A percentile compares a stretch with the other conserved stretches of the same genome.
Conservation (phyloP, 1,140 invertebrate species). For the Pemphigus obesinymphae region DNA sequence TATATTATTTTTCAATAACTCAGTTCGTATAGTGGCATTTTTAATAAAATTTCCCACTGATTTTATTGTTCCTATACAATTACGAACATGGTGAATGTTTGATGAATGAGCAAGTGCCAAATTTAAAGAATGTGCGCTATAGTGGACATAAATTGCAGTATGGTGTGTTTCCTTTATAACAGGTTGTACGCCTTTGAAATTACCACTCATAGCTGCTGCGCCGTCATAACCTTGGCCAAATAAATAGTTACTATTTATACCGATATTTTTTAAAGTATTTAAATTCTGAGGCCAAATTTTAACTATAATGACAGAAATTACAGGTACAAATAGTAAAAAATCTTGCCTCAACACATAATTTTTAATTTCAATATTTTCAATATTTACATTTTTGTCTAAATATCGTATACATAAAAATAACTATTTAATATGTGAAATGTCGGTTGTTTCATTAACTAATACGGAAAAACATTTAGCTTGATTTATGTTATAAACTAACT, state of each 20-base stretch:
- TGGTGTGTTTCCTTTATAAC: slow-evolving; percentile 47
- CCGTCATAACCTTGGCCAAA: slow-evolving; percentile 48
- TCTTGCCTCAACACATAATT: slow-evolving; percentile 37
- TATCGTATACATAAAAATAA: slow-evolving; percentile 43
- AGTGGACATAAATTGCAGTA: slow-evolving; percentile 47
- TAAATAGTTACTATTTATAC: slow-evolving; percentile 46
- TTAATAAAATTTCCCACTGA: not conserved
- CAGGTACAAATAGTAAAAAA: slow-evolving; percentile 46
- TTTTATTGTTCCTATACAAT: not conserved
- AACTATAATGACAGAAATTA: slow-evolving; percentile 44
- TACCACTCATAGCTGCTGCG: slow-evolving; percentile 47
- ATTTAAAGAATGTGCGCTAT: slow-evolving; percentile 49
- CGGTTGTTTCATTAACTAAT: slow-evolving; percentile 44
- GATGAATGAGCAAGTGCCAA: slow-evolving; percentile 42
- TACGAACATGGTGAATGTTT: not conserved
- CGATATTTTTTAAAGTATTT: slow-evolving; percentile 44
- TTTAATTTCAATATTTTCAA: slow-evolving; percentile 30
- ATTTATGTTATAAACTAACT: slow-evolving; percentile 8
- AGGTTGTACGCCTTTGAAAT: slow-evolving; percentile 48
- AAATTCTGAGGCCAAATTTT: slow-evolving; percentile 5
- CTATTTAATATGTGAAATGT: slow-evolving; percentile 44
- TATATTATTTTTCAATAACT: not conserved
- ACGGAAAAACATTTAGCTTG: slow-evolving; percentile 42
- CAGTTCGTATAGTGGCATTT: not conserved
- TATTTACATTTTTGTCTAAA: not conserved